Conservation (phyloP, 2,113 vertebrate species). For the Terrapene triunguis region DNA sequence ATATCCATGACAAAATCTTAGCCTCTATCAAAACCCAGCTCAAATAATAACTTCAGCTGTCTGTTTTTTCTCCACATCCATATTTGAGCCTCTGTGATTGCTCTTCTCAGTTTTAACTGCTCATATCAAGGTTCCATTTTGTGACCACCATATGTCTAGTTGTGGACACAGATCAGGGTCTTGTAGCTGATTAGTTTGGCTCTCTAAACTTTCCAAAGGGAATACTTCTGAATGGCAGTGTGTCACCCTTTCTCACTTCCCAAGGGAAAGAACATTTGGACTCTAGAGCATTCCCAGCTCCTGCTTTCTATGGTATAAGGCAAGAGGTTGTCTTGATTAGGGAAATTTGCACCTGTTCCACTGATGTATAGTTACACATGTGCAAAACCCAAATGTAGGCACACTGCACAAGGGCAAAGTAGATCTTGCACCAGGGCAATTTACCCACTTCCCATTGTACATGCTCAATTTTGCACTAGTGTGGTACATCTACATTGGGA, state of each 20-base stretch:
- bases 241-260: neutral
- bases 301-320: neutral
- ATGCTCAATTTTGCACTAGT: neutral
- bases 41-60: fast-evolving
- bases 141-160: neutral
- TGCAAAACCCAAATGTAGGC: neutral
- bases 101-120: fast-evolving
- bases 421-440: neutral
- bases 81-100: neutral
- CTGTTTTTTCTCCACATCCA: neutral
- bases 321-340: neutral
- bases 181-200: neutral
- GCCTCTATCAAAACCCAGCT: neutral
- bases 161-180: neutral
- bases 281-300: neutral
- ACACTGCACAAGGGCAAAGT: neutral
- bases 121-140: neutral
- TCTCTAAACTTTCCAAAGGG: neutral
- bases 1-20: no score
- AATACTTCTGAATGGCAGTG: neutral
- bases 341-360: neutral
- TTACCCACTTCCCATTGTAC: neutral
- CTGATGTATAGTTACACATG: neutral
- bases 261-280: neutral
- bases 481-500: neutral